These are phyloP conservation scores for Lacanobia oleracea DNA, from an alignment of 2,888 invertebrate genomes.

Conservation along the genomic window DNA sequence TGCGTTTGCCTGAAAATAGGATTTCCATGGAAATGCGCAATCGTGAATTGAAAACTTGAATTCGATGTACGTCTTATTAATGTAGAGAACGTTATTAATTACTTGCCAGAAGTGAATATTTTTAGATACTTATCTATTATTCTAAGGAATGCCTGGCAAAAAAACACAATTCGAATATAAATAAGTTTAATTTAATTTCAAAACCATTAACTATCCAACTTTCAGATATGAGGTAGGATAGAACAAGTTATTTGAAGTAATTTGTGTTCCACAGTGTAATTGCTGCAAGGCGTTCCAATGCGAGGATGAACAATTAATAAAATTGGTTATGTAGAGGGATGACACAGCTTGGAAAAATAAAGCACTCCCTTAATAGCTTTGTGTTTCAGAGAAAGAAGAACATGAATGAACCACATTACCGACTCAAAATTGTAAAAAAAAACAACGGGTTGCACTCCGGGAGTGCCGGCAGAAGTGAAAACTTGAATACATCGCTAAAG, in stretches of 20 bases:
- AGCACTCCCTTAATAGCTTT: not conserved
- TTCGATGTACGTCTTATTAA: not conserved
- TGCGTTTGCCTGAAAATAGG: slow-evolving; percentile 50
- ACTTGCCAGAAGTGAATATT: not conserved
- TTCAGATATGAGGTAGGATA: too few species aligned
- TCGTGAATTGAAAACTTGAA: not conserved
- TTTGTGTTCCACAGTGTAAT: too few species aligned
- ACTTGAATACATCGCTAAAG: too few species aligned
- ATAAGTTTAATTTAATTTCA: not conserved
- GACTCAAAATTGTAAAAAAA: too few species aligned
- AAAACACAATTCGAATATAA: not conserved
- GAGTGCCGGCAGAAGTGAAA: too few species aligned
- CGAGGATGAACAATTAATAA: not conserved
- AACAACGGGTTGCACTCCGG: too few species aligned
- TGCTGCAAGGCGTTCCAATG: not conserved
- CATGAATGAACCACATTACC: not conserved
- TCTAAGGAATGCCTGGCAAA: not conserved
- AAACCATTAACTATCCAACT: too few species aligned
- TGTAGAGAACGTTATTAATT: not conserved
- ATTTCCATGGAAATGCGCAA: slow-evolving; percentile 30
- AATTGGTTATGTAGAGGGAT: not conserved
- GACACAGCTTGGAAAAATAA: not conserved
- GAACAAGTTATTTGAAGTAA: too few species aligned
- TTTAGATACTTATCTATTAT: not conserved
- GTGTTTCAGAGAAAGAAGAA: not conserved